phyloP scores from a whole-genome alignment of 1,140 invertebrate species.

The Zeugodacus cucurbitae region DNA sequence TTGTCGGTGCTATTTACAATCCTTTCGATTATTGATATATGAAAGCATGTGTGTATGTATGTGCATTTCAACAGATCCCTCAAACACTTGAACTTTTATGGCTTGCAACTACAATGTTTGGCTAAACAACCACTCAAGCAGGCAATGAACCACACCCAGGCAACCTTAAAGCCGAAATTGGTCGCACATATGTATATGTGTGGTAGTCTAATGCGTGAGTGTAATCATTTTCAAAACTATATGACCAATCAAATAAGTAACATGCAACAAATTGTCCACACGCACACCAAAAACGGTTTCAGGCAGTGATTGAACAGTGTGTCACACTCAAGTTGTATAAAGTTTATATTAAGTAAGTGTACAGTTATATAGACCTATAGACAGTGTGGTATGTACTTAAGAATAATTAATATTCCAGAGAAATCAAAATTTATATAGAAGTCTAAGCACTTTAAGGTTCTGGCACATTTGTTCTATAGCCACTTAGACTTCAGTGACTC shows the following conservation, averaged over 20 bases:
- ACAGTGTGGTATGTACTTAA: too few species aligned
- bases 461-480: too few species aligned
- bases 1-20: neutral
- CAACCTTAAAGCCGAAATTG: neutral
- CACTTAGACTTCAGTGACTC: too few species aligned
- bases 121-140: neutral
- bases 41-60: too few species aligned
- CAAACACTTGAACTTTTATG: neutral
- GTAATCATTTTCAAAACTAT: neutral
- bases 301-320: neutral
- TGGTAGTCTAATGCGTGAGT: neutral
- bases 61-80: neutral
- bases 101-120: neutral
- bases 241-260: neutral
- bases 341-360: too few species aligned
- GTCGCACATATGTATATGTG: neutral
- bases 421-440: too few species aligned
- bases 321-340: too few species aligned
- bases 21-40: neutral
- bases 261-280: neutral
- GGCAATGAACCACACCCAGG: neutral
- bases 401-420: too few species aligned
- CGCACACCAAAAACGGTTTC: neutral
- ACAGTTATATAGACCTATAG: too few species aligned
- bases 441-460: too few species aligned